Percentiles rank a stretch among this genome's conserved stretches.
These are phyloP conservation scores for Melanotaenia pygmaea DNA, from an alignment of 2,797 vertebrate genomes.

Conservation along the genomic window DNA sequence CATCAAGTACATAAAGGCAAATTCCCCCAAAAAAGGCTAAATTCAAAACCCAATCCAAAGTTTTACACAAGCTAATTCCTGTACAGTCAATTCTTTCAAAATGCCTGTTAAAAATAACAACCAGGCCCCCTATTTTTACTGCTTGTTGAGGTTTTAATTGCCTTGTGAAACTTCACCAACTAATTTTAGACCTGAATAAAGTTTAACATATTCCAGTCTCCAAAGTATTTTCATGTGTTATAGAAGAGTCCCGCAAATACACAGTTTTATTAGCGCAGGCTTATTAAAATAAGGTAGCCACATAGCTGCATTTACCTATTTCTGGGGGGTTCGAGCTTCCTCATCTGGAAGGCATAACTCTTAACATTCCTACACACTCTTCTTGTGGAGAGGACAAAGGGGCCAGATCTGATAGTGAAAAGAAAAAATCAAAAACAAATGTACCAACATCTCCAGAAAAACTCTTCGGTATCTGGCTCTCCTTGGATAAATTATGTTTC, in stretches of 20 bases:
- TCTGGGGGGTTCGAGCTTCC: slow-evolving; percentile 43
- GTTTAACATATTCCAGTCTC: slow-evolving; percentile 10
- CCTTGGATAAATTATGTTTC: slow-evolving; percentile 36
- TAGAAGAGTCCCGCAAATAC: slow-evolving; percentile 38
- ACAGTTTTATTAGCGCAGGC: slow-evolving; percentile 41
- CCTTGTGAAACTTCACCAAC: slow-evolving; percentile 14
- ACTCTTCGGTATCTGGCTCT: slow-evolving; percentile 15
- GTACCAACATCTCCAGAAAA: slow-evolving; percentile 54
- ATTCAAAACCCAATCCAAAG: not conserved
- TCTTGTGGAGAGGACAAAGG: slow-evolving; percentile 29
- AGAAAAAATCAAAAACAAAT: slow-evolving; percentile 33
- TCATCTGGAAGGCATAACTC: slow-evolving; percentile 74
- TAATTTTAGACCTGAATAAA: slow-evolving; percentile 24
- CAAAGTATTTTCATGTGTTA: slow-evolving; percentile 34
- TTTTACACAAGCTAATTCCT: not conserved
- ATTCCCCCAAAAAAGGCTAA: not conserved
- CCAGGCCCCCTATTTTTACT: slow-evolving; percentile 2
- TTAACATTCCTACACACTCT: slow-evolving; percentile 53
- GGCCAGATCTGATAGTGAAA: slow-evolving; percentile 43
- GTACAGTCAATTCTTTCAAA: slow-evolving; percentile 3
- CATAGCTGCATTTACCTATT: slow-evolving; percentile 34
- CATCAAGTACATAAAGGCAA: slow-evolving; percentile 10
- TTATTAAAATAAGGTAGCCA: slow-evolving; percentile 40
- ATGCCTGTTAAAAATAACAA: slow-evolving; percentile 18
- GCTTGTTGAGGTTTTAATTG: slow-evolving; percentile 10